Conservation (phyloP, 2,888 invertebrate species). For the Pristionchus maxplancki region DNA sequence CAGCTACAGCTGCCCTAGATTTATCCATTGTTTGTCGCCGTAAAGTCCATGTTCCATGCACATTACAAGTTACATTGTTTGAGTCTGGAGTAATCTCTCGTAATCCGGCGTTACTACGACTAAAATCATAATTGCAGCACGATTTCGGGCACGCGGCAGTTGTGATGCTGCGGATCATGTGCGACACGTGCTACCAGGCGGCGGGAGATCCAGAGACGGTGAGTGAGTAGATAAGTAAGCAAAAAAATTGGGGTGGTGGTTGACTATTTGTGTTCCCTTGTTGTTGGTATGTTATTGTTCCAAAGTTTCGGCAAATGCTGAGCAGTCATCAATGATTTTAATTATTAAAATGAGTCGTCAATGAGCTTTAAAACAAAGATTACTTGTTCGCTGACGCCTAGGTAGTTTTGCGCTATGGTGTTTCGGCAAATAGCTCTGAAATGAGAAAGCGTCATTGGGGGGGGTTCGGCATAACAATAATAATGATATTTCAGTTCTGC, state of each 20-base stretch:
- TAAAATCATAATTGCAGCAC: neutral
- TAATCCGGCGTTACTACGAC: neutral
- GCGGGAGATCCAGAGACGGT: constrained; percentile 83
- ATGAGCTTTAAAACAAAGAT: too few relatives aligned
- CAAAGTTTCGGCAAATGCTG: constrained; percentile 80
- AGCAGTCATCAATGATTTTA: too few relatives aligned
- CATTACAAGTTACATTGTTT: neutral
- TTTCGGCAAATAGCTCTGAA: neutral
- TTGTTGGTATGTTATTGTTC: too few relatives aligned
- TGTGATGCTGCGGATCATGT: constrained; percentile 89
- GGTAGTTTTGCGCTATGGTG: neutral
- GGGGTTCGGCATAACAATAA: neutral
- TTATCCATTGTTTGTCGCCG: too few relatives aligned
- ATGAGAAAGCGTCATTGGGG: neutral
- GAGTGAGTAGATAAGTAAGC: neutral
- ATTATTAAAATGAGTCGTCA: too few relatives aligned
- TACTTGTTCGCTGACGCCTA: too few relatives aligned
- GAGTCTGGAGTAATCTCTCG: neutral
- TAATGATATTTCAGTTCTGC: constrained; percentile 84
- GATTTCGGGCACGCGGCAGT: constrained; percentile 91
- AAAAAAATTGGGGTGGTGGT: neutral
- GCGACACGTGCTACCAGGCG: constrained; percentile 85
- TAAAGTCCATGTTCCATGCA: neutral
- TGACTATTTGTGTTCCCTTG: too few relatives aligned
- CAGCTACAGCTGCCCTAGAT: neutral